Conservation (phyloP, 92 coral and sea anemone genomes). For the Blastomussa wellsi region DNA sequence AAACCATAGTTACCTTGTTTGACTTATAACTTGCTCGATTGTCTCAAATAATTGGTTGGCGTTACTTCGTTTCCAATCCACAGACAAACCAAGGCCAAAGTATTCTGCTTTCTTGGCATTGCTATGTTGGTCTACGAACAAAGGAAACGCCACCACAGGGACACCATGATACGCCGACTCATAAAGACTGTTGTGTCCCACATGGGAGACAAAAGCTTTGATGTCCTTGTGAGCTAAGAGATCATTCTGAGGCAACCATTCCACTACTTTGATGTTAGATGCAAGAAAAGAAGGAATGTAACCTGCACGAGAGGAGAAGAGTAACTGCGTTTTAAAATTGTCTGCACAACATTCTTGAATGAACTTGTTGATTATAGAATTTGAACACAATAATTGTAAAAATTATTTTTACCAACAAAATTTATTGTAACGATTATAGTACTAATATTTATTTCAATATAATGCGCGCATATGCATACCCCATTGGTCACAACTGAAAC, state of each 20-base stretch:
- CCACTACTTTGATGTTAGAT: slow-evolving; percentile 51
- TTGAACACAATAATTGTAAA: no score
- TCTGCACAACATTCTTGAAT: background rate
- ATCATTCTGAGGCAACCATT: slow-evolving; percentile 74
- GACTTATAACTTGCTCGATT: slow-evolving; percentile 42
- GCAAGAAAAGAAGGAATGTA: slow-evolving; percentile 57
- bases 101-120: slow-evolving; percentile 53
- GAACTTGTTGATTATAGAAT: no score
- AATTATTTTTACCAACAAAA: no score
- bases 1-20: slow-evolving; percentile 30
- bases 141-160: slow-evolving; percentile 66
- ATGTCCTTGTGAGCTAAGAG: slow-evolving; percentile 59
- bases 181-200: slow-evolving; percentile 66
- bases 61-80: slow-evolving; percentile 38
- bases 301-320: slow-evolving; percentile 24
- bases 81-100: slow-evolving; percentile 48
- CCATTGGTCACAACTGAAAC: no score
- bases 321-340: background rate
- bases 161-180: slow-evolving; percentile 71
- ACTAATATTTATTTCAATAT: no score
- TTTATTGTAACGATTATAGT: no score
- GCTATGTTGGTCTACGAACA: slow-evolving; percentile 48
- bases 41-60: slow-evolving; percentile 38
- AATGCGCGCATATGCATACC: no score
- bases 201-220: slow-evolving; percentile 66